Evolutionary conservation across 2,113 vertebrate species (phyloP).

Genomic region (Spermophilus dauricus): DNA sequence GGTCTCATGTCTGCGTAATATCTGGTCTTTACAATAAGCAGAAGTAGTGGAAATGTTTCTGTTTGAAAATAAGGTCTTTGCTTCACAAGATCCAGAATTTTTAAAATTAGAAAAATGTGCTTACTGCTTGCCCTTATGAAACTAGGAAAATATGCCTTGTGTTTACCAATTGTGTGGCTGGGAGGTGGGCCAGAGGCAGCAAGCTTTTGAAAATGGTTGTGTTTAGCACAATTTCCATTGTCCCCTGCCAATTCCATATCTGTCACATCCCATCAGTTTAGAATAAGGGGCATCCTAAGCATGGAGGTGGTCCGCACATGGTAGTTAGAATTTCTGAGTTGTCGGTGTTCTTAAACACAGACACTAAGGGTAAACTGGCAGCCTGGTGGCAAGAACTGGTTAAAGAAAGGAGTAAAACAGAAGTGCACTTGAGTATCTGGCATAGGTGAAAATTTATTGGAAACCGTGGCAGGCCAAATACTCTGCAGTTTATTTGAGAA

Average conservation of each 20-base stretch:
- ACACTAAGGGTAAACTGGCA: not conserved
- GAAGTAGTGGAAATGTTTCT: conserved; percentile 45
- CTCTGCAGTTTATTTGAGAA: not conserved
- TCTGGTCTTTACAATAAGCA: conserved; percentile 58
- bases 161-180: conserved; percentile 65
- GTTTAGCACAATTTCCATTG: conserved; percentile 69
- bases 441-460: not conserved
- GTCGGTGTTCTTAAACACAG: not conserved
- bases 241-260: conserved; percentile 45
- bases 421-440: not conserved
- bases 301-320: not conserved
- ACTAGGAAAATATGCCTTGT: conserved; percentile 73
- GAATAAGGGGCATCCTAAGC: conserved; percentile 18
- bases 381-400: not conserved
- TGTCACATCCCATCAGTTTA: conserved; percentile 26
- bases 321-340: not conserved
- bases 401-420: not conserved
- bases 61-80: conserved; percentile 45
- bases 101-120: conserved; percentile 80
- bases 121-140: conserved; percentile 66
- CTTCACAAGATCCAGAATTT: conserved; percentile 58
- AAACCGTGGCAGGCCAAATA: not conserved
- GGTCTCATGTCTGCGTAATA: not conserved
- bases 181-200: conserved; percentile 69
- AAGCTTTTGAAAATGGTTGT: conserved; percentile 67